phyloP scores from a whole-genome alignment of 2,797 vertebrate species.

The Falco concolor region DNA sequence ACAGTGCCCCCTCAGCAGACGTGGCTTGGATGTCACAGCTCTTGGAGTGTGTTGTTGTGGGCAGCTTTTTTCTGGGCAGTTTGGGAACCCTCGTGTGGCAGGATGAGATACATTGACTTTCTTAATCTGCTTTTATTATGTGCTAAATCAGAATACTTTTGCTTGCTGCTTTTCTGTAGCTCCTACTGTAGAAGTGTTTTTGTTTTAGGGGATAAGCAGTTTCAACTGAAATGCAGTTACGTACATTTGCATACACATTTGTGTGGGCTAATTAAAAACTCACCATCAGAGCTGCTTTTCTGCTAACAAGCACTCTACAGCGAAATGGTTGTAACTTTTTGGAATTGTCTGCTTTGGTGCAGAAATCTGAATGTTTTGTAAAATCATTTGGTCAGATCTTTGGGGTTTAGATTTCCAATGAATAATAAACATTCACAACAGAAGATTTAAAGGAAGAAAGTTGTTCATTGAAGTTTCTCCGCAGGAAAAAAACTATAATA shows the following conservation, averaged over 20 bases:
- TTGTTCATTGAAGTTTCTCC: background rate
- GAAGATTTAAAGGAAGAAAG: background rate
- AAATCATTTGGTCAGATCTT: background rate
- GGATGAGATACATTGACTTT: background rate
- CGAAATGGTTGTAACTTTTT: background rate
- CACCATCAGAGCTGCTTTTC: background rate
- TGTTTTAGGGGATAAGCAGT: background rate
- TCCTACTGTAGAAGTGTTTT: background rate
- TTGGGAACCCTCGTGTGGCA: background rate
- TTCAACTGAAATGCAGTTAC: background rate
- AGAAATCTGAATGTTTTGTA: background rate
- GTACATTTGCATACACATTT: background rate
- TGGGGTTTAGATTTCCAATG: background rate
- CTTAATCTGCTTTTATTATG: background rate
- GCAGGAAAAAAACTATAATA: background rate
- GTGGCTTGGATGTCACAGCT: background rate
- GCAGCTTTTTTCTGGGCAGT: background rate
- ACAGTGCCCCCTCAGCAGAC: background rate
- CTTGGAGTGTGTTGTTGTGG: background rate
- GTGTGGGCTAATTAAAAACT: background rate
- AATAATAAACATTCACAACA: constrained; percentile 5
- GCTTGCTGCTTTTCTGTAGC: background rate
- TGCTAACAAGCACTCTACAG: background rate
- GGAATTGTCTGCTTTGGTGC: background rate
- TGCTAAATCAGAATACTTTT: background rate